Percentiles rank a stretch among this genome's conserved stretches.
Evolutionary conservation across 2,888 invertebrate species (phyloP).

Genomic region (Drosophila siamana): DNA sequence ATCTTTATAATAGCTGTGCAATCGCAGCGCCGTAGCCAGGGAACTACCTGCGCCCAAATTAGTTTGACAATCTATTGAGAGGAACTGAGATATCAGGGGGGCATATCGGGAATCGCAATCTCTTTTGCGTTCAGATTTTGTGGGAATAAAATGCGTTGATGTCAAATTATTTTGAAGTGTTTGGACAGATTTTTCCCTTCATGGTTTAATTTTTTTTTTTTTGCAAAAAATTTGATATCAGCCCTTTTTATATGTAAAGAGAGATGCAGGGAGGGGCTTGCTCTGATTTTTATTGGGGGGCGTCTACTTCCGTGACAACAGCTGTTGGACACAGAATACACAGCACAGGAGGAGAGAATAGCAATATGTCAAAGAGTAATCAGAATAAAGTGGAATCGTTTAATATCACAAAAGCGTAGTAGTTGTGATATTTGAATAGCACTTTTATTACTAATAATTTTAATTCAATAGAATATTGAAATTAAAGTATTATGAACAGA

Average conservation of each 20-base stretch:
- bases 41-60: conserved; percentile 73
- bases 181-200: conserved; percentile 81
- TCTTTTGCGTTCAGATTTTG: conserved; percentile 60
- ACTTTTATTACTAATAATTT: no score
- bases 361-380: conserved; percentile 6
- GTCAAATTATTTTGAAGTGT: conserved; percentile 85
- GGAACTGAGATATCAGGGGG: conserved; percentile 28
- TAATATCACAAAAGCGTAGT: neutral
- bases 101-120: conserved; percentile 35
- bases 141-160: conserved; percentile 82
- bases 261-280: conserved; percentile 4
- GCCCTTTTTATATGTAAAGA: conserved; percentile 17
- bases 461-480: no score
- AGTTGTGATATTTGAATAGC: no score
- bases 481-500: no score
- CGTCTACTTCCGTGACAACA: conserved; percentile 75
- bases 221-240: conserved; percentile 76
- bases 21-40: conserved; percentile 23
- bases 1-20: conserved; percentile 62
- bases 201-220: conserved; percentile 12
- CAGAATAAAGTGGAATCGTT: conserved; percentile 7
- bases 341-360: neutral
- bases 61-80: conserved; percentile 74
- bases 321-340: conserved; percentile 49
- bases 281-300: conserved; percentile 66